These are phyloP conservation scores for Chironomus tepperi DNA, from an alignment of 1,140 invertebrate genomes.

Conservation along the genomic window DNA sequence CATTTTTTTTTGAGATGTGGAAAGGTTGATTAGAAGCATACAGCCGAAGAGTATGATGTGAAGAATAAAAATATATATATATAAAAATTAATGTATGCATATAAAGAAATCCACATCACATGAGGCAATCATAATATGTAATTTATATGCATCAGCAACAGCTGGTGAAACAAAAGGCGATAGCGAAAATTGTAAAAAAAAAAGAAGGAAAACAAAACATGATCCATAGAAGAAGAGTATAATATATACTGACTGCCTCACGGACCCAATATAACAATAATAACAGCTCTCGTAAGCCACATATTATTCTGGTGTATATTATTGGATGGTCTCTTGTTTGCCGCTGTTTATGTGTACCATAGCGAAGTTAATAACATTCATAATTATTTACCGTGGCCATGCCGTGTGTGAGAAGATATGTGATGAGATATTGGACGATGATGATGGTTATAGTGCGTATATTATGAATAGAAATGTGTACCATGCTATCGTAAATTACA, in stretches of 20 bases:
- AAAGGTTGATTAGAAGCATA: neutral
- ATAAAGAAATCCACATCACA: conserved; percentile 1
- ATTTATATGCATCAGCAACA: conserved; percentile 22
- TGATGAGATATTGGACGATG: conserved; percentile 22
- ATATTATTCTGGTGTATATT: neutral
- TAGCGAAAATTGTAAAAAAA: neutral
- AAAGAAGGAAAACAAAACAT: neutral
- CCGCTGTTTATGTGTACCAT: neutral
- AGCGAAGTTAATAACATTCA: conserved; percentile 6
- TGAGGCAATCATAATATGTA: conserved; percentile 15
- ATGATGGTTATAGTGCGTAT: neutral
- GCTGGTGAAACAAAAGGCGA: conserved; percentile 20
- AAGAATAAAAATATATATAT: neutral
- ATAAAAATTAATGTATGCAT: neutral
- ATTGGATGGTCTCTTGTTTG: neutral
- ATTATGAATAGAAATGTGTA: neutral
- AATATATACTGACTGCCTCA: neutral
- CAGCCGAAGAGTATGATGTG: neutral
- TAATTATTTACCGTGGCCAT: conserved; percentile 1
- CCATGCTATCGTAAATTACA: conserved; percentile 18
- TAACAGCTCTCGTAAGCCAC: neutral
- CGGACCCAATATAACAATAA: neutral
- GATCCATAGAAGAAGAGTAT: neutral
- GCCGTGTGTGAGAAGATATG: neutral
- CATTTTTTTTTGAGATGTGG: neutral